Evolutionary conservation across 2,888 invertebrate species (phyloP), one percentile per base, ranked within the genome.

Genomic region (Mesorhabditis sp.): DNA sequence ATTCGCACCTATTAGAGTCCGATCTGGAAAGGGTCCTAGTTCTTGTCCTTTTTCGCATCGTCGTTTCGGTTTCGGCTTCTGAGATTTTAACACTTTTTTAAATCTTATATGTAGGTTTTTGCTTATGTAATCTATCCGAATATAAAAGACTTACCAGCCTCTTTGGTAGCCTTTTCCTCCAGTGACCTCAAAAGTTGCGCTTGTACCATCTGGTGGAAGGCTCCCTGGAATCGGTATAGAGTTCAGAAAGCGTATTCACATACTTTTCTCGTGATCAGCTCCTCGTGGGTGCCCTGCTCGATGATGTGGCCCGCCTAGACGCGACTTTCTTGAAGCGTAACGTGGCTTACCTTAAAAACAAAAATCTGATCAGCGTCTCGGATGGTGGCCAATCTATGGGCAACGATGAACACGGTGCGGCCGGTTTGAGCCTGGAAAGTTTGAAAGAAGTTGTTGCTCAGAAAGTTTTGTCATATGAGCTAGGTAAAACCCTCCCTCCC

Each of bases 351-450:
- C 69, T 76, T 76, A 74, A 80, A 80, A 3, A 82, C 81, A 62
- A 77, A 81, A 62, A 89, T 89, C 67, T 86, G 82, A 78, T 89
- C 88, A 10, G 88, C 89, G 62, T 87, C 88, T 77, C 87, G 83
- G 68, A 89, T 88, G 4, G 89, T 89, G 6, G 89, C 88, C 71
- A 89, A 80, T 41, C 89, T 86, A 77, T 88, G 88, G 4, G 88
- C 88, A 13, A 89, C 86, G 7, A 88, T 86, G 62, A 88, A 84
- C 0, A 88, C 89, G 1, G 88, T 88, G 67, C 88, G 80, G 13
- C 88, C 85, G 43, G 81, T 72, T 76, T 80, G 83, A 0, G 88
- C 88, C 86, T 87, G 70, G 44, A 75, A 28, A 61, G 62, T 13
- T 28, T 5, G 45, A 28, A 28, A 28, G 28, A 28, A 28, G 28